Evolutionary conservation across 2,113 vertebrate genomes (phyloP).

Genomic region (Caretta caretta): DNA sequence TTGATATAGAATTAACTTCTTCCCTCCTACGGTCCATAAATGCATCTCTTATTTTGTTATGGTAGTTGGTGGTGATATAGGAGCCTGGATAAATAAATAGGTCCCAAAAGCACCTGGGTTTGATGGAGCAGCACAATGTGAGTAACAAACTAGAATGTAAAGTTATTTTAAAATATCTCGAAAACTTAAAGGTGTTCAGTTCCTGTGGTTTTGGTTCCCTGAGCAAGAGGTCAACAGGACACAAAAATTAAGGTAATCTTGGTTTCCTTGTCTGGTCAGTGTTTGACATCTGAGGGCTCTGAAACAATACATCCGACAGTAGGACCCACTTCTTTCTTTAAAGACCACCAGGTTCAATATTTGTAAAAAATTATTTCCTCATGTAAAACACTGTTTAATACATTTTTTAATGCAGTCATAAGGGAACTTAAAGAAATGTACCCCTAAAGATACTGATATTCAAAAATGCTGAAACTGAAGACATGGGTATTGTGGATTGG

Average conservation of each 20-base stretch:
- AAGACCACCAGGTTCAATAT: neutral
- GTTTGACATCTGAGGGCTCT: neutral
- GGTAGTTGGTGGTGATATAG: neutral
- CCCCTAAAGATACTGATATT: neutral
- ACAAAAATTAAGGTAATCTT: neutral
- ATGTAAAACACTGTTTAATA: neutral
- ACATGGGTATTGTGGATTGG: neutral
- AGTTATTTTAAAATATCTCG: neutral
- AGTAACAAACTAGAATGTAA: neutral
- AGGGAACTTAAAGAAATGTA: neutral
- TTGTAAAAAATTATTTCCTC: neutral
- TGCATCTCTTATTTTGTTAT: neutral
- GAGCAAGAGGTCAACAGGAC: neutral
- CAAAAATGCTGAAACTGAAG: neutral
- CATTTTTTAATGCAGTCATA: neutral
- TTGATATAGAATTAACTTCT: neutral
- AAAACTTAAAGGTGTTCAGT: neutral
- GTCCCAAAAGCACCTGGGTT: neutral
- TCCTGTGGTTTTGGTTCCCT: neutral
- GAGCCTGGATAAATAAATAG: neutral
- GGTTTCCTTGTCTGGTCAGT: neutral
- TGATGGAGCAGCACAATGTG: neutral
- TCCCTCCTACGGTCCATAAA: neutral
- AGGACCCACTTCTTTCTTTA: neutral
- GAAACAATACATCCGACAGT: neutral